Evolutionary conservation across 2,113 vertebrate species (phyloP).

Genomic region (Neolamprologus variostigma): DNA sequence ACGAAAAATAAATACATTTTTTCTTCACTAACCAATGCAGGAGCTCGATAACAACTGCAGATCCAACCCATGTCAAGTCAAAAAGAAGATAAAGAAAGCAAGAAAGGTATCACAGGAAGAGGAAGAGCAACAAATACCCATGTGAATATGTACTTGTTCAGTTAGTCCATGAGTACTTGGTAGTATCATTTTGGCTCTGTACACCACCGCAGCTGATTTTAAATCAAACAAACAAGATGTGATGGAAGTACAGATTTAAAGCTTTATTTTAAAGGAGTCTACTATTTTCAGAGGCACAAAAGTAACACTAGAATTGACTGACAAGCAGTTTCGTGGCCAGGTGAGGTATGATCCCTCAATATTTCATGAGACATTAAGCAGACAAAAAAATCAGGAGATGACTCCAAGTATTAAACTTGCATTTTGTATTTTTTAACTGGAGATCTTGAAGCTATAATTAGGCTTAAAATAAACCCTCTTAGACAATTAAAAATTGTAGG

Average conservation of each 20-base stretch:
- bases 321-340: background rate
- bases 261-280: background rate
- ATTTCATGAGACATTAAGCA: background rate
- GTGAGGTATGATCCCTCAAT: background rate
- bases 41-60: conserved; percentile 10
- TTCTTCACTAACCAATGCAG: conserved; percentile 23
- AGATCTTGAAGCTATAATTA: background rate
- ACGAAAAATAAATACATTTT: background rate
- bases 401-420: background rate
- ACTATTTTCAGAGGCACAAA: background rate
- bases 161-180: background rate
- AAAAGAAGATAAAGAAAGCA: background rate
- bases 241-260: background rate
- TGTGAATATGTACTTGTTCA: background rate
- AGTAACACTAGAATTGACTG: background rate
- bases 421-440: background rate
- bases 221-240: background rate
- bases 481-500: background rate
- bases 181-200: background rate
- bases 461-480: background rate
- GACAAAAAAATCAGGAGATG: background rate
- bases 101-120: background rate
- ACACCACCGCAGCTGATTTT: background rate
- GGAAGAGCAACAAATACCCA: background rate
- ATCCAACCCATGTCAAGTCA: background rate